Conservation (phyloP, 2,797 vertebrate species). For the Setipinna tenuifilis region DNA sequence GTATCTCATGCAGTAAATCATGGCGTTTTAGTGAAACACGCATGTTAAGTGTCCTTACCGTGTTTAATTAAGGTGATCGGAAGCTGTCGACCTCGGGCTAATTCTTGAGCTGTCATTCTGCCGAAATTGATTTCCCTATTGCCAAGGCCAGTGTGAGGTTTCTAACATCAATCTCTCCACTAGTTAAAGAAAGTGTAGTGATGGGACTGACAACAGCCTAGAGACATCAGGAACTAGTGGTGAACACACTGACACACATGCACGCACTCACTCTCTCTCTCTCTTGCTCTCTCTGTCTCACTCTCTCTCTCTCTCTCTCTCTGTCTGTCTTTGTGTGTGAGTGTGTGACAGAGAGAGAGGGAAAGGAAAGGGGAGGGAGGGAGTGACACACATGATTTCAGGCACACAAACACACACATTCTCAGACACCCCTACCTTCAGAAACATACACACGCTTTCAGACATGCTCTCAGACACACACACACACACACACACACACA, state of each 20-base stretch:
- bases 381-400: neutral
- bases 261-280: too few species aligned
- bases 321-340: too few species aligned
- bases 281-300: too few species aligned
- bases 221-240: neutral
- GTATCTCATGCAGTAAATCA: neutral
- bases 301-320: too few species aligned
- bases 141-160: slow-evolving; percentile 41
- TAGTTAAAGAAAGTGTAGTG: slow-evolving; percentile 32
- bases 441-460: too few species aligned
- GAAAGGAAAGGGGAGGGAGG: too few species aligned
- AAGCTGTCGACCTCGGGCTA: neutral
- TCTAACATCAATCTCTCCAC: slow-evolving; percentile 34
- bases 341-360: too few species aligned
- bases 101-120: slow-evolving; percentile 22
- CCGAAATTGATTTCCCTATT: slow-evolving; percentile 35
- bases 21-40: neutral
- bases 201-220: slow-evolving; percentile 30
- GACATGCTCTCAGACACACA: too few species aligned
- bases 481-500: too few species aligned
- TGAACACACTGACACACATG: neutral
- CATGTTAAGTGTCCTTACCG: slow-evolving; percentile 4
- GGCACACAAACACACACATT: neutral
- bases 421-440: too few species aligned
- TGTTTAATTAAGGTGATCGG: slow-evolving; percentile 50